Base-by-base conservation (phyloP, 2,888 invertebrate species). In the Copidosoma aretas region DNA sequence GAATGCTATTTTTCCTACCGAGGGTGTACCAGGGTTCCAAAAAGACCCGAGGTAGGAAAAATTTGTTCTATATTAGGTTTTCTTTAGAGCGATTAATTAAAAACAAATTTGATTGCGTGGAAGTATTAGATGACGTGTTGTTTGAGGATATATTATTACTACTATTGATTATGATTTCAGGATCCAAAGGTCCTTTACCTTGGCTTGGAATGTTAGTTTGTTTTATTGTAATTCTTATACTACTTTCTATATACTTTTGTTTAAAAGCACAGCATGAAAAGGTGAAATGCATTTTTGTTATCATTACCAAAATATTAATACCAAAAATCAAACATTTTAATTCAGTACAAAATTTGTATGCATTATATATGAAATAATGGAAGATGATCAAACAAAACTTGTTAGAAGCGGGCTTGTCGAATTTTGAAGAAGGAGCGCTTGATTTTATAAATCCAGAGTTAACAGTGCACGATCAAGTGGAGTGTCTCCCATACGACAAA, bases 401-500 rank as follows among this genome's bases (percentile, higher is more conserved):
- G 75, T 87, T 91, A 79, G 86, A 90, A 75, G 90, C 93, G 73
- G 91, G 94, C 62, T 83, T 94, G 59, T 86, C 89, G 57, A 88
- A 91, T 74, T 95, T 95, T 79, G 91, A 91, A 76, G 90, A 93
- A 77, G 95, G 95, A 2, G 91, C 90, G 10, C 84, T 91, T 0
- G 92, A 91, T 71, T 90, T 90, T 66, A 86, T 97, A 22, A 96
- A 97, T 85, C 95, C 95, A 0, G 94, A 95, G 1, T 82, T 96
- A 57, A 93, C 93, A 0, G 88, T 97, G 1, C 93, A 95, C 72
- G 96, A 97, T 78, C 98, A 98, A 85, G 95, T 96, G 0, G 95
- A 96, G 76, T 85, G 96, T n/a, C 84, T 98, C 69, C 96, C 97
- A 0, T 98, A 98, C 98, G n/a, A n/a, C n/a, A n/a, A n/a, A n/a